phyloP scores from a whole-genome alignment of 2,888 invertebrate species.

The Lordiphosa fenestrarum region DNA sequence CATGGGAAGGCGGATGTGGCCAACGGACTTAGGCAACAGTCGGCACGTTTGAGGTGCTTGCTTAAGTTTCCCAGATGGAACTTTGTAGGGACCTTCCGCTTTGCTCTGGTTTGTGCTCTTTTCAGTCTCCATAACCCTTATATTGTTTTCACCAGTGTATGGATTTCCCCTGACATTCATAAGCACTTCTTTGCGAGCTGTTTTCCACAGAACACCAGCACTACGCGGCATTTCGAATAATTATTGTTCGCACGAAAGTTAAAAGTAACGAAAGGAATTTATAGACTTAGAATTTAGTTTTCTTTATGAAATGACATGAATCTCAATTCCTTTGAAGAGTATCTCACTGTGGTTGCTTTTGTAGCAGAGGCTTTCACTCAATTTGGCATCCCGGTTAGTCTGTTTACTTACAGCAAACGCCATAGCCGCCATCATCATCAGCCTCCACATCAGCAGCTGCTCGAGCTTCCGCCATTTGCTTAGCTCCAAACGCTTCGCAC shows the following conservation, averaged over 20 bases:
- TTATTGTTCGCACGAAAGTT: not conserved
- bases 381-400: conserved; percentile 1
- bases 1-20: too few species aligned
- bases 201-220: too few species aligned
- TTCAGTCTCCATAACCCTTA: too few species aligned
- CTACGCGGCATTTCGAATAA: not conserved
- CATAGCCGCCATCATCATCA: conserved; percentile 40
- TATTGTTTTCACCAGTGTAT: too few species aligned
- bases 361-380: not conserved
- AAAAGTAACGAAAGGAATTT: not conserved
- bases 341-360: not conserved
- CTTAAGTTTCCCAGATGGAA: too few species aligned
- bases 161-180: too few species aligned
- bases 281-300: not conserved
- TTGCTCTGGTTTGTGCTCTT: too few species aligned
- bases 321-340: not conserved
- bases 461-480: conserved; percentile 35
- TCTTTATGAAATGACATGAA: not conserved
- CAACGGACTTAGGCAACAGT: too few species aligned
- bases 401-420: conserved; percentile 1
- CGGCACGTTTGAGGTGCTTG: too few species aligned
- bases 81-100: too few species aligned
- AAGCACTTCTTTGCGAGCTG: too few species aligned
- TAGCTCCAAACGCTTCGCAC: conserved; percentile 28
- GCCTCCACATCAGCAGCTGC: conserved; percentile 56